Percentiles rank a stretch among this genome's conserved stretches.
These are phyloP conservation scores for Amblyopsis rosae DNA, from an alignment of 2,113 vertebrate genomes.

Conservation along the genomic window DNA sequence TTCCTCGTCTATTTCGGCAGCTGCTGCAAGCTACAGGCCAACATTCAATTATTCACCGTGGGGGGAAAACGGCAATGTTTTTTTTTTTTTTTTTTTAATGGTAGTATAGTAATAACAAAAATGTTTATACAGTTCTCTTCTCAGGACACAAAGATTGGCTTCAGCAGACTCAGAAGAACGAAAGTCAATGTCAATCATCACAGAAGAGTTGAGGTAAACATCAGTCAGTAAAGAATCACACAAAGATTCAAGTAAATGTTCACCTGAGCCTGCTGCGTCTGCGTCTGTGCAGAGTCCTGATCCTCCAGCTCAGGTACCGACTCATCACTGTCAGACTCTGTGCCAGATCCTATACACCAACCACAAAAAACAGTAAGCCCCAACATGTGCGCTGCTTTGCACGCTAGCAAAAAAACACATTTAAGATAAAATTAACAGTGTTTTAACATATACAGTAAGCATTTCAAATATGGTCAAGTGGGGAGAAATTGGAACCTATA, in stretches of 20 bases:
- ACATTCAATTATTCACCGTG: neutral
- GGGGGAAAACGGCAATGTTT: neutral
- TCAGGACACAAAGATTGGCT: conserved; percentile 69
- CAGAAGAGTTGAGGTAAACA: conserved; percentile 43
- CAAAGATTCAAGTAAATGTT: neutral
- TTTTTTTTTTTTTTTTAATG: too few relatives aligned
- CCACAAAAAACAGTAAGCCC: neutral
- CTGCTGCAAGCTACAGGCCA: conserved; percentile 86
- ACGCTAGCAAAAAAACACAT: neutral
- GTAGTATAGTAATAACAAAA: neutral
- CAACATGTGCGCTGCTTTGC: neutral
- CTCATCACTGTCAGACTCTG: conserved; percentile 98
- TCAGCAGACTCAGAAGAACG: conserved; percentile 75
- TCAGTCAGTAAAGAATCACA: too few relatives aligned
- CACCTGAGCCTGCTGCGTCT: conserved; percentile 97
- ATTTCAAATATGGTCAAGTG: too few relatives aligned
- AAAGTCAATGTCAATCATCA: conserved; percentile 74
- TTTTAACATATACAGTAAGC: too few relatives aligned
- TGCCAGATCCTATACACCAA: conserved; percentile 88
- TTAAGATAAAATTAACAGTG: neutral
- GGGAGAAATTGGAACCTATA: neutral
- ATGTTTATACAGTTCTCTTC: conserved; percentile 36
- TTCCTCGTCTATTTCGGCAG: conserved; percentile 97
- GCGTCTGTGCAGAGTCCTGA: conserved; percentile 93
- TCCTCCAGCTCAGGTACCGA: conserved; percentile 98